Percentiles rank a stretch among this genome's conserved stretches.
Conservation (phyloP, 2,113 vertebrate genomes). For the Hippocampus guttulatus region DNA sequence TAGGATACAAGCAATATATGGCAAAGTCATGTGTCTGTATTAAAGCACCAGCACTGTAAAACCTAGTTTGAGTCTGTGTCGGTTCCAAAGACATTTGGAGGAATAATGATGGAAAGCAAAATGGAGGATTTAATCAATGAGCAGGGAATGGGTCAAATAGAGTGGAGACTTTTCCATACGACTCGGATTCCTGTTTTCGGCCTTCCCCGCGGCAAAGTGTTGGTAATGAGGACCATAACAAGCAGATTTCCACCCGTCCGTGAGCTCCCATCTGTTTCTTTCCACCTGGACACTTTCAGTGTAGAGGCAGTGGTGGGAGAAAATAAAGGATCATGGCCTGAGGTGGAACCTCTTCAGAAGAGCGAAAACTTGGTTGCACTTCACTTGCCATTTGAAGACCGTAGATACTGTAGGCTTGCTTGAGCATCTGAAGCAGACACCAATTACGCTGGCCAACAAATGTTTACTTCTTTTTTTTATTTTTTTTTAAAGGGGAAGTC, state of each 20-base stretch:
- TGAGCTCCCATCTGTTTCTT: constrained; percentile 59
- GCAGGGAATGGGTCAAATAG: constrained; percentile 10
- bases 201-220: constrained; percentile 40
- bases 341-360: constrained; percentile 23
- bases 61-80: not conserved
- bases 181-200: constrained; percentile 46
- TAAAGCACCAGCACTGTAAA: constrained; percentile 60
- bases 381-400: constrained; percentile 28
- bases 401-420: not conserved
- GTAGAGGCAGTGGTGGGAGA: constrained; percentile 14
- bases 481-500: too few relatives aligned
- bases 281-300: constrained; percentile 53
- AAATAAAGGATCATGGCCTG: constrained; percentile 28
- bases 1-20: constrained; percentile 56
- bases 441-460: constrained; percentile 8
- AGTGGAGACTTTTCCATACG: not conserved
- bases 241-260: constrained; percentile 46
- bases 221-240: constrained; percentile 43
- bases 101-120: not conserved
- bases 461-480: too few relatives aligned
- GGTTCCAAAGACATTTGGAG: not conserved
- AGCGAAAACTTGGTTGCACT: constrained; percentile 10
- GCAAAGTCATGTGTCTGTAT: constrained; percentile 57
- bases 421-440: constrained; percentile 19
- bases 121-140: constrained; percentile 19